phyloP scores from a whole-genome alignment of 1,140 invertebrate genomes.

The Drosophila jambulina region DNA sequence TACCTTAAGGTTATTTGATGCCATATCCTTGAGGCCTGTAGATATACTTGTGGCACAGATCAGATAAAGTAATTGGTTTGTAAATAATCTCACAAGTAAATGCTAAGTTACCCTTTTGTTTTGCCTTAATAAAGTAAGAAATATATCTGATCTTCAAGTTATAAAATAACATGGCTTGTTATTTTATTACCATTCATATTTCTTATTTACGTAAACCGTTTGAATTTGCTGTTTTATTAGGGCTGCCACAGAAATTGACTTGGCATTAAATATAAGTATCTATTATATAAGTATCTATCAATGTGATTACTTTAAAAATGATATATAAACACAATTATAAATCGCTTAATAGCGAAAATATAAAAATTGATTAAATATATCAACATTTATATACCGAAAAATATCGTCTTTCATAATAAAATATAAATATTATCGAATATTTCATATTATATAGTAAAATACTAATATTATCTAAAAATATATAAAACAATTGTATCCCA shows the following conservation, averaged over 20 bases:
- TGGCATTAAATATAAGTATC: not conserved
- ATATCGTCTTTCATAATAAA: not conserved
- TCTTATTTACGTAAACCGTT: not conserved
- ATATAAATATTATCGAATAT: too few relatives aligned
- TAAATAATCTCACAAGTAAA: not conserved
- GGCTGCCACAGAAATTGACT: not conserved
- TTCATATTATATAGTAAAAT: too few relatives aligned
- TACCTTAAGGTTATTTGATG: conserved; percentile 2
- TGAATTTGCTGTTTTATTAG: not conserved
- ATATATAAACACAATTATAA: too few relatives aligned
- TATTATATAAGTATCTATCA: too few relatives aligned
- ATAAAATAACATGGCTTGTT: too few relatives aligned
- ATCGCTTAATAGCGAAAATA: too few relatives aligned
- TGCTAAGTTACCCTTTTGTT: not conserved
- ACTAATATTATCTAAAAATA: too few relatives aligned
- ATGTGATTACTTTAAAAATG: too few relatives aligned
- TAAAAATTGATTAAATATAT: too few relatives aligned
- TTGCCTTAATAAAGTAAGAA: not conserved
- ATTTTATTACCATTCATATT: not conserved
- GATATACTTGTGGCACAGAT: not conserved
- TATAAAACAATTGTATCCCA: too few relatives aligned
- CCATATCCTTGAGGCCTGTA: not conserved
- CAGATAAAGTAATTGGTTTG: too few relatives aligned
- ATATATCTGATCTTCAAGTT: not conserved
- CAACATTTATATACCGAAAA: not conserved